Base-by-base conservation (phyloP, 2,888 invertebrate genomes). In the Cylloceria caligata region DNA sequence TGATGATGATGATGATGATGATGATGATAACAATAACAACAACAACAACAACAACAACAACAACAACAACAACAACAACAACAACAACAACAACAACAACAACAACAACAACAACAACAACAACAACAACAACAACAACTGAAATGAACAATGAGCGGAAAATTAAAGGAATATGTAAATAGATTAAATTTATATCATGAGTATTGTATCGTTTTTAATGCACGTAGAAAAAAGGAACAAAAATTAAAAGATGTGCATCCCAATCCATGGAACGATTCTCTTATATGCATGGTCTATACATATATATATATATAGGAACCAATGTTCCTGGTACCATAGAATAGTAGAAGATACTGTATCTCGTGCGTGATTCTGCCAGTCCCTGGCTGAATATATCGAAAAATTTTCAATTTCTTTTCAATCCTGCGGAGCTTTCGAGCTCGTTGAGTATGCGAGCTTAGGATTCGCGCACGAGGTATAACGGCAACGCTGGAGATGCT, bases 391-490 rank as follows among this genome's bases (percentile, higher is more conserved):
- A 64, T 55, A 69, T 80, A 62, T 68, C 45, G 68, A 68, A 74
- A 45, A 57, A 60, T 73, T 62, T 78, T 79, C 79, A 73, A 79
- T 79, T 73, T 68, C 67, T 68, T 79, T 74, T 64, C 68, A 62
- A 62, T 60, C 62, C 68, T 45, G 30, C 30, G 19, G 45, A 52
- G 73, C 47, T 68, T 52, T 73, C 47, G 49, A 21, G 79, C 27
- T 72, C 39, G 47, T 36, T 60, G 67, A 57, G 67, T 62, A 62
- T 74, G 68, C 67, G 52, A 80, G 73, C 55, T 68, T 80, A 52
- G 68, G 24, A 42, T 55, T 62, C 30, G 68, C 52, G 47, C 11
- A n/a, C 47, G 21, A 9, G 52, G 9, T 16, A 36, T 62, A 21
- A 52, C 49, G 36, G 39, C 42, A 49, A 27, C 34, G 67, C 21